Percentiles rank a stretch among this genome's conserved stretches.
Evolutionary conservation across 2,113 vertebrate species (phyloP).

Genomic region (Scomber scombrus): DNA sequence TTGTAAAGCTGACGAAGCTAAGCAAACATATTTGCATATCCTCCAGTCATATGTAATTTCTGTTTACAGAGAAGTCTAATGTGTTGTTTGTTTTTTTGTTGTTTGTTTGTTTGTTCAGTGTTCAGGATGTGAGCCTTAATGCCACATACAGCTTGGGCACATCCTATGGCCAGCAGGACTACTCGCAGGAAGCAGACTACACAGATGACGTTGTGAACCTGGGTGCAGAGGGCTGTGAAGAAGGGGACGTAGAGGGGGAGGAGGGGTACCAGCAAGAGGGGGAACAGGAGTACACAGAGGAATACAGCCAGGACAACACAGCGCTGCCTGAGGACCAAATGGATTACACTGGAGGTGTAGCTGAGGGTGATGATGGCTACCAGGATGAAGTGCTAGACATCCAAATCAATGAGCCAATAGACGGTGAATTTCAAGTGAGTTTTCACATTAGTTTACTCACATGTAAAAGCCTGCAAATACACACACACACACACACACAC

Average conservation of each 20-base stretch:
- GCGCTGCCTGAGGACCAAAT: constrained; percentile 88
- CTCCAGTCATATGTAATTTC: background rate
- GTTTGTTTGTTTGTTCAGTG: constrained; percentile 79
- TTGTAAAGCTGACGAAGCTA: background rate
- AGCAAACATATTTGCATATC: background rate
- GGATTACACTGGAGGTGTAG: constrained; percentile 87
- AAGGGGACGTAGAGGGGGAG: constrained; percentile 55
- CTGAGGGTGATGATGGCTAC: constrained; percentile 87
- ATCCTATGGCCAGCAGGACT: constrained; percentile 87
- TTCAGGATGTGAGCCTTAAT: constrained; percentile 89
- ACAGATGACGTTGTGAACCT: constrained; percentile 87
- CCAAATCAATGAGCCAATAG: constrained; percentile 95
- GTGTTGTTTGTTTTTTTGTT: constrained; percentile 36
- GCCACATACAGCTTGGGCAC: constrained; percentile 84
- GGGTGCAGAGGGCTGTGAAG: constrained; percentile 84
- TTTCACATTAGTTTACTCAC: constrained; percentile 46
- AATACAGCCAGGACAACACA: constrained; percentile 84
- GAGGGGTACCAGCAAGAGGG: constrained; percentile 71
- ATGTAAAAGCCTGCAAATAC: constrained; percentile 1
- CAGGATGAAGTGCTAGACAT: constrained; percentile 95
- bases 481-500: constrained; percentile 37
- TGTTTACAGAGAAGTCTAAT: constrained; percentile 1
- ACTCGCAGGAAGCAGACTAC: constrained; percentile 81
- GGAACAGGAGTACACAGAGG: constrained; percentile 84
- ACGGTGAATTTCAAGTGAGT: constrained; percentile 96